Evolutionary conservation across 2,888 invertebrate genomes (phyloP).

Genomic region (Ormyrus rosae): DNA sequence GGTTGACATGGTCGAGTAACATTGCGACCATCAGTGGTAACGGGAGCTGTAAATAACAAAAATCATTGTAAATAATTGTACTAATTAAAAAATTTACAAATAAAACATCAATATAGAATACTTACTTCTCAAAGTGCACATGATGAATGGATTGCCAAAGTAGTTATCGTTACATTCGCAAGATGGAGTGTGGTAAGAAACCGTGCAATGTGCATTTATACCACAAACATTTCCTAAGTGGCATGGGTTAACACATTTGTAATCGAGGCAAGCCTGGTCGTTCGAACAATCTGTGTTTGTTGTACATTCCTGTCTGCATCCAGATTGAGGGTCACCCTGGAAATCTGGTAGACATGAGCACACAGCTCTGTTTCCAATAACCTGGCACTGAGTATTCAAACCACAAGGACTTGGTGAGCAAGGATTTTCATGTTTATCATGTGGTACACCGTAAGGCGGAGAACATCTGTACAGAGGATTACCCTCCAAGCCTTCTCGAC

Average conservation of each 20-base stretch:
- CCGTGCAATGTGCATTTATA: constrained; percentile 86
- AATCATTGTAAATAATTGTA: neutral
- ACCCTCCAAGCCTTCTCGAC: constrained; percentile 84
- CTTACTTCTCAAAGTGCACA: constrained; percentile 81
- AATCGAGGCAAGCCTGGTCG: constrained; percentile 85
- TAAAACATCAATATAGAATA: constrained; percentile 45
- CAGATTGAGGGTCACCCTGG: constrained; percentile 86
- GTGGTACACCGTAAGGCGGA: constrained; percentile 78
- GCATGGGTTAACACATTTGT: constrained; percentile 87
- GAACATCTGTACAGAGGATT: constrained; percentile 88
- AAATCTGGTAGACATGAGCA: constrained; percentile 88
- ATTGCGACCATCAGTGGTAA: constrained; percentile 74
- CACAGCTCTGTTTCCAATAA: constrained; percentile 82
- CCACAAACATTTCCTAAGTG: constrained; percentile 85
- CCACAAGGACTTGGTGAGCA: constrained; percentile 88
- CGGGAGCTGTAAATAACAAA: constrained; percentile 58
- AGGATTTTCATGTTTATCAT: constrained; percentile 78
- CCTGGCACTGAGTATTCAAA: constrained; percentile 86
- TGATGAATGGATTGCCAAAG: constrained; percentile 88
- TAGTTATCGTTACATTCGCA: constrained; percentile 87
- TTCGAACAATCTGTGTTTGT: constrained; percentile 88
- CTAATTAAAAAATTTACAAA: constrained; percentile 8
- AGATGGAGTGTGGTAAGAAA: constrained; percentile 88
- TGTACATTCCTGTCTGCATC: constrained; percentile 88
- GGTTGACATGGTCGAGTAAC: constrained; percentile 84